Evolutionary conservation across 2,888 invertebrate genomes (phyloP).

Genomic region (Dichetophora obliterata): DNA sequence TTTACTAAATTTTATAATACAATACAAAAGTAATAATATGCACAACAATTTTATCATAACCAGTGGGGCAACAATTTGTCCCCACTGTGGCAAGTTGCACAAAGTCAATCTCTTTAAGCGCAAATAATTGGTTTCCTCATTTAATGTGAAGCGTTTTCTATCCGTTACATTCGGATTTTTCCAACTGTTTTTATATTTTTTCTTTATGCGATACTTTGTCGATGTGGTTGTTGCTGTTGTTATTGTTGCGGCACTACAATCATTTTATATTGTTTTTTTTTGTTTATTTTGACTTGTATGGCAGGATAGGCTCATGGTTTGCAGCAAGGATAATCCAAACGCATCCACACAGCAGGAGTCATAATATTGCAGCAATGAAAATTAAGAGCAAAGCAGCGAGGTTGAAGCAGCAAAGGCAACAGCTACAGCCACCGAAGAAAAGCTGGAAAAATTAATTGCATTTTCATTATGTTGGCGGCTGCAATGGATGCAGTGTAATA

Average conservation of each 20-base stretch:
- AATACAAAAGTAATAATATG: too few relatives aligned
- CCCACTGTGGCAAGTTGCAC: conserved; percentile 3
- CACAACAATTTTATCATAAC: too few relatives aligned
- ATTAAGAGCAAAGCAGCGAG: conserved; percentile 39
- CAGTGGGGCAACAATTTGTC: neutral
- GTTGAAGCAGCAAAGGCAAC: conserved; percentile 15
- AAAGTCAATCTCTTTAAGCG: conserved; percentile 61
- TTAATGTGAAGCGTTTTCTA: conserved; percentile 60
- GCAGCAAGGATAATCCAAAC: conserved; percentile 18
- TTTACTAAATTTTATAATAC: too few relatives aligned
- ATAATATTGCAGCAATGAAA: conserved; percentile 47
- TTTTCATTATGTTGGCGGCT: conserved; percentile 68
- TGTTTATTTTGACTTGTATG: conserved; percentile 37
- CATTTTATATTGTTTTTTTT: neutral
- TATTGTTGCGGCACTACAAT: conserved; percentile 1
- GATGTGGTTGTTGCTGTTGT: neutral
- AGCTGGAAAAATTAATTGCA: conserved; percentile 69
- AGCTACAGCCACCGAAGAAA: conserved; percentile 53
- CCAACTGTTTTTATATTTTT: neutral
- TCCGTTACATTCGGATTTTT: conserved; percentile 49
- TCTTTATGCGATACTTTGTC: neutral
- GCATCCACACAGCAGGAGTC: conserved; percentile 35
- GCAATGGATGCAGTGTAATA: conserved; percentile 19
- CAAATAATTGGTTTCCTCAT: conserved; percentile 69
- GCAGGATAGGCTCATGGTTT: conserved; percentile 1